phyloP scores from a whole-genome alignment of 2,888 invertebrate genomes.

The Timema podura region DNA sequence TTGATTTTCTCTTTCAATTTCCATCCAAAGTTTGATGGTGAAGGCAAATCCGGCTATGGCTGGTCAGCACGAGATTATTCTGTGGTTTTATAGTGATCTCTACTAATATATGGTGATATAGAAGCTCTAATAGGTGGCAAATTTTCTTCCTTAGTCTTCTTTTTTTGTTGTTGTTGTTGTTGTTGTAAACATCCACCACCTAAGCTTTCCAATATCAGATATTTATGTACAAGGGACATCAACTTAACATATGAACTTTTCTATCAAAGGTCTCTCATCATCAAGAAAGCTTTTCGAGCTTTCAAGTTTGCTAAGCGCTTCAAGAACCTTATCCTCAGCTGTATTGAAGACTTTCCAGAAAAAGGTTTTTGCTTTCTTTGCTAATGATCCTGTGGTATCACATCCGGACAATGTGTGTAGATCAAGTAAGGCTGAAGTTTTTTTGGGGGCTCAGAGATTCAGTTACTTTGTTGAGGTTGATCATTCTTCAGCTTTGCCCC shows the following conservation, averaged over 20 bases:
- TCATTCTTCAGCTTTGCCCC: not conserved
- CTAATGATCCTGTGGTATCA: not conserved
- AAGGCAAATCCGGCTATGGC: too few species aligned
- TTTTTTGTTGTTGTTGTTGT: too few species aligned
- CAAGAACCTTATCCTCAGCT: not conserved
- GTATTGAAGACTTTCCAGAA: slow-evolving; percentile 11
- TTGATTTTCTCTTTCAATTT: too few species aligned
- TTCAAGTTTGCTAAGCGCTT: not conserved
- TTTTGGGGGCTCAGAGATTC: not conserved
- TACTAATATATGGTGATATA: too few species aligned
- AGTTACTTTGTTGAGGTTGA: slow-evolving; percentile 7
- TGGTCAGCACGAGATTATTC: too few species aligned
- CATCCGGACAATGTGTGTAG: not conserved
- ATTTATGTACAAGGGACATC: not conserved
- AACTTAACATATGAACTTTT: not conserved
- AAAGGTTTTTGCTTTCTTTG: not conserved
- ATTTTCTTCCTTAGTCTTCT: not conserved
- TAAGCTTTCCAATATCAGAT: not conserved
- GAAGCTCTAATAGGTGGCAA: not conserved
- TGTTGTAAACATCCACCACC: not conserved
- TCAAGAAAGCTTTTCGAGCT: slow-evolving; percentile 3
- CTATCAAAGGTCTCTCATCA: not conserved
- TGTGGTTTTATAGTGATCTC: too few species aligned
- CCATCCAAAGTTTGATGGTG: too few species aligned
- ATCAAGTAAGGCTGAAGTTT: not conserved